Evolutionary conservation across 2,113 vertebrate genomes (phyloP).

Genomic region (Pampusana beccarii): DNA sequence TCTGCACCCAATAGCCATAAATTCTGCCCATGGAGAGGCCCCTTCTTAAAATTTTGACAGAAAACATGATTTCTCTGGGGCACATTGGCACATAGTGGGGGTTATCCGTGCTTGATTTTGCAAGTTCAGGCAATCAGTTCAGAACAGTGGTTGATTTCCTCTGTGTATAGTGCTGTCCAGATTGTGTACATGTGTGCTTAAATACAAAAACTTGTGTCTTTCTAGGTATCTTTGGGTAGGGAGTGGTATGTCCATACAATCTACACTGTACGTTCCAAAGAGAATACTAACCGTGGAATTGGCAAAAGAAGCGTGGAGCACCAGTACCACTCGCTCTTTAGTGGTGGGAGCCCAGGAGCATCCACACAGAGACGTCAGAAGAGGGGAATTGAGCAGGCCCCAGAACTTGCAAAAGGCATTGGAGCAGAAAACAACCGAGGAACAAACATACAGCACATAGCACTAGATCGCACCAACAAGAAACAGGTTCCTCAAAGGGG

Average conservation of each 20-base stretch:
- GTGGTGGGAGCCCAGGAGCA: neutral
- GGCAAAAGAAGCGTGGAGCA: slow-evolving; percentile 89
- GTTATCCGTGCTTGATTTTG: neutral
- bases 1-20: neutral
- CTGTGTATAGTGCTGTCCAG: neutral
- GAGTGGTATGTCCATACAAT: slow-evolving; percentile 96
- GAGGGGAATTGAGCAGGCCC: slow-evolving; percentile 68
- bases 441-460: slow-evolving; percentile 92
- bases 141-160: neutral
- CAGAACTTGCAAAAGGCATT: slow-evolving; percentile 77
- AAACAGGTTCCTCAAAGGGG: slow-evolving; percentile 61
- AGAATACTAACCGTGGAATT: slow-evolving; percentile 77
- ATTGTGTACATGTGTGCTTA: neutral
- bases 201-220: neutral
- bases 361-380: slow-evolving; percentile 42
- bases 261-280: slow-evolving; percentile 91
- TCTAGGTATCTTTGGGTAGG: slow-evolving; percentile 87
- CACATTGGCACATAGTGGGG: neutral
- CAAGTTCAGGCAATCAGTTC: neutral
- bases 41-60: neutral
- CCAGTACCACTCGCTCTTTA: slow-evolving; percentile 74
- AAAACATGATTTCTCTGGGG: neutral
- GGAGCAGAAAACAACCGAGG: slow-evolving; percentile 83
- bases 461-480: slow-evolving; percentile 78
- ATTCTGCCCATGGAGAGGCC: neutral